These are phyloP conservation scores for Megaleporinus macrocephalus DNA, from an alignment of 2,113 vertebrate genomes.

Conservation along the genomic window DNA sequence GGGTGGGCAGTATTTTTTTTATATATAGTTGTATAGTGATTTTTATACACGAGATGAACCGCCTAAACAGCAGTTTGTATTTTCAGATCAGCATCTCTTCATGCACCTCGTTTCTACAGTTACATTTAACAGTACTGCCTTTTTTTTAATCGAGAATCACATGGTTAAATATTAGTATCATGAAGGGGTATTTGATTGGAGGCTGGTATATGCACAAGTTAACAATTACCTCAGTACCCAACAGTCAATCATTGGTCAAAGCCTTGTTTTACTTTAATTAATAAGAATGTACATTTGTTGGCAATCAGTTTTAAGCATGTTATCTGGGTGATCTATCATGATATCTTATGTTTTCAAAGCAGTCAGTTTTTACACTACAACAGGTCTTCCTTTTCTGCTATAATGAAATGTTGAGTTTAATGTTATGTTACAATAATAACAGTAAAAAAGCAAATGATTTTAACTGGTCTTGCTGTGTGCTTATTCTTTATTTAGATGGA, in stretches of 20 bases:
- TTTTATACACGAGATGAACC: too few relatives aligned
- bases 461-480: too few relatives aligned
- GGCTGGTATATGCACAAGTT: background rate
- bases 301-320: background rate
- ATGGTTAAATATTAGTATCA: too few relatives aligned
- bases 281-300: background rate
- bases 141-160: background rate
- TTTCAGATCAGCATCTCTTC: too few relatives aligned
- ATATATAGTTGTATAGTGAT: too few relatives aligned
- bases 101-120: background rate
- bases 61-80: too few relatives aligned
- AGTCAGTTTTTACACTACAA: constrained; percentile 1
- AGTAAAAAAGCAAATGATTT: background rate
- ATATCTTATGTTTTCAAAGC: background rate
- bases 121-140: background rate
- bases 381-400: background rate
- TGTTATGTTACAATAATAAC: background rate
- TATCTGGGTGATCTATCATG: background rate
- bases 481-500: too few relatives aligned
- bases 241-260: background rate
- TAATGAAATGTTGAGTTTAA: background rate
- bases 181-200: background rate
- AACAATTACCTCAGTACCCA: background rate
- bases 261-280: background rate
- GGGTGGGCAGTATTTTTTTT: too few relatives aligned